phyloP scores from a whole-genome alignment of 2,888 invertebrate genomes.

The Oscheius sp. region DNA sequence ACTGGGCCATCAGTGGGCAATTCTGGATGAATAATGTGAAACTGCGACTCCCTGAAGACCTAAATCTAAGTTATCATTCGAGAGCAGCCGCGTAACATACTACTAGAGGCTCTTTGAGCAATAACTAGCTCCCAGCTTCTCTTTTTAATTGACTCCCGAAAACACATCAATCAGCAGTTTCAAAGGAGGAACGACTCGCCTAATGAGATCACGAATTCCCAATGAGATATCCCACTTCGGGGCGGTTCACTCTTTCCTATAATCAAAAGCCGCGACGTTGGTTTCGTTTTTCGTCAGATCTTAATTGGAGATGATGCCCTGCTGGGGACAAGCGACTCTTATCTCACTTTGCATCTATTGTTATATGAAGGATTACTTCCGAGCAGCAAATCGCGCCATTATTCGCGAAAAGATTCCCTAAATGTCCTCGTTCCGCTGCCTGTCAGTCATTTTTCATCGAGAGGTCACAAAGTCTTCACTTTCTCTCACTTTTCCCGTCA shows the following conservation, averaged over 20 bases:
- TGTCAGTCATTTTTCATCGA: constrained; percentile 8
- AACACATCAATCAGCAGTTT: constrained; percentile 30
- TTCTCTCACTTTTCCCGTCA: neutral
- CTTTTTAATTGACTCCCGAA: constrained; percentile 11
- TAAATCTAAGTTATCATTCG: constrained; percentile 9
- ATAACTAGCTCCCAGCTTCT: neutral
- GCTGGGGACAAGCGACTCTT: constrained; percentile 8
- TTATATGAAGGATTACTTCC: constrained; percentile 31
- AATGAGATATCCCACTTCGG: constrained; percentile 13
- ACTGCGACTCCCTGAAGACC: constrained; percentile 20
- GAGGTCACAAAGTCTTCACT: neutral
- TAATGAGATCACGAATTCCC: constrained; percentile 27
- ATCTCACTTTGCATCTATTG: constrained; percentile 20
- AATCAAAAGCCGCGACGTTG: neutral
- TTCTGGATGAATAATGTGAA: constrained; percentile 23
- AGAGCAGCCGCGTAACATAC: neutral
- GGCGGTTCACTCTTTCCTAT: too few species aligned
- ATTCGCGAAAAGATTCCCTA: constrained; percentile 22
- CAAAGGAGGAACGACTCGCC: constrained; percentile 22
- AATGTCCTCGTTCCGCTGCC: constrained; percentile 5
- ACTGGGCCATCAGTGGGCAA: constrained; percentile 25
- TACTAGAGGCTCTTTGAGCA: too few species aligned
- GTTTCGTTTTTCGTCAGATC: neutral
- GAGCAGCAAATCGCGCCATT: constrained; percentile 20
- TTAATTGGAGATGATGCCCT: constrained; percentile 5